A percentile compares a stretch with the other conserved stretches of the same genome.
Conservation (phyloP, 2,113 vertebrate genomes). For the Malurus elegans region DNA sequence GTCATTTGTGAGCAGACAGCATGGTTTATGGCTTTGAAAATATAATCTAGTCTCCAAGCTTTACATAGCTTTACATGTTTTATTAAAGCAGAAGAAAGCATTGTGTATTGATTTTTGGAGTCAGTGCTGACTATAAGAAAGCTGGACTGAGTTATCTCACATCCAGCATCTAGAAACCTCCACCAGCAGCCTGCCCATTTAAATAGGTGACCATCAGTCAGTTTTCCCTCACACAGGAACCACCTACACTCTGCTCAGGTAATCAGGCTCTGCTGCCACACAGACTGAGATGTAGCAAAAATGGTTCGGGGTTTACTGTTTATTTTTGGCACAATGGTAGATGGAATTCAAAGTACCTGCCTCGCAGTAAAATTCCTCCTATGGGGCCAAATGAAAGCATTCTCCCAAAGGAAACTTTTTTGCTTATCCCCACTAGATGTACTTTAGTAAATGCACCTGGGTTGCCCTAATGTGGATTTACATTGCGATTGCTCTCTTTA, state of each 20-base stretch:
- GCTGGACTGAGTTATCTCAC: not conserved
- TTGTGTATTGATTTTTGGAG: not conserved
- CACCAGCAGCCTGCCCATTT: not conserved
- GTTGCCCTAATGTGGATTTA: not conserved
- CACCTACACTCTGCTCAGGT: not conserved
- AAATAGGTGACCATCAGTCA: not conserved
- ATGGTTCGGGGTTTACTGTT: not conserved
- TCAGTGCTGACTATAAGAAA: not conserved
- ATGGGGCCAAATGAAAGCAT: not conserved
- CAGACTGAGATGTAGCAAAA: not conserved
- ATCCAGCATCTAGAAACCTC: not conserved
- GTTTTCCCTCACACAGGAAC: fast-evolving
- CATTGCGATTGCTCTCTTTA: not conserved
- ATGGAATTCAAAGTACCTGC: not conserved
- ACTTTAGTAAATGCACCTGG: not conserved
- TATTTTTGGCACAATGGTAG: not conserved
- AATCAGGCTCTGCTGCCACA: not conserved
- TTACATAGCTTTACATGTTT: slow-evolving; percentile 19
- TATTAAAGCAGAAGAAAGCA: not conserved
- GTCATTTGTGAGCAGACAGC: slow-evolving; percentile 4
- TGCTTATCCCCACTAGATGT: not conserved
- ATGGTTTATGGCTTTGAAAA: slow-evolving; percentile 18
- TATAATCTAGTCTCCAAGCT: not conserved
- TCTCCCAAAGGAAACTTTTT: not conserved
- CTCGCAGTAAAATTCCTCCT: not conserved